Evolutionary conservation across 2,888 invertebrate species (phyloP), one percentile per base, ranked within the genome.

Genomic region (Branchellion lobata): DNA sequence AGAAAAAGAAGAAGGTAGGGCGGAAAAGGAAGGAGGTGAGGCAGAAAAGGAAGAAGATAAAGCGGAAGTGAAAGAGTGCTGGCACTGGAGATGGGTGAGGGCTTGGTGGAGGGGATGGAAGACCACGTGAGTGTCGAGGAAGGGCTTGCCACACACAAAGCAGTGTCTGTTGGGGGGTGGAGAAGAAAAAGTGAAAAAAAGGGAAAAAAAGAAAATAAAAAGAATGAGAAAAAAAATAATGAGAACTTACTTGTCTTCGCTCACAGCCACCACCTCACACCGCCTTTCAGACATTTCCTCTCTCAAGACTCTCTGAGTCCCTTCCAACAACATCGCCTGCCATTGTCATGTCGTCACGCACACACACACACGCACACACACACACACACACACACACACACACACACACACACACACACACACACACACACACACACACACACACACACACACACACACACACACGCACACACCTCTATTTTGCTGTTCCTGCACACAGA

Each of bases 321-420:
- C 24, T n/a, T 57, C 61, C 61, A 57, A n/a, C n/a, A 57, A n/a
- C 61, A 57, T 57, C 61, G 61, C 24, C 61, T 57, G 61, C n/a
- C n/a, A n/a, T n/a, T n/a, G n/a, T n/a, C n/a, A n/a, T n/a, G n/a
- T n/a, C n/a, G n/a, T n/a, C n/a, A n/a, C n/a, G n/a, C n/a, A n/a
- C n/a, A n/a, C n/a, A n/a, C n/a, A n/a, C n/a, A n/a, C n/a, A n/a
- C n/a, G n/a, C n/a, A n/a, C n/a, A n/a, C n/a, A n/a, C n/a, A n/a
- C n/a, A n/a, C n/a, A n/a, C n/a, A n/a, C n/a, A n/a, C n/a, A n/a
- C n/a, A n/a, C n/a, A n/a, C n/a, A n/a, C n/a, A n/a, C n/a, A n/a
- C n/a, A n/a, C n/a, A n/a, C n/a, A n/a, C n/a, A n/a, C n/a, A n/a
- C n/a, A n/a, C n/a, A n/a, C n/a, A n/a, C n/a, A n/a, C n/a, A n/a